These are phyloP conservation scores for Machimus atricapillus DNA, from an alignment of 2,888 invertebrate species.

Conservation along the genomic window DNA sequence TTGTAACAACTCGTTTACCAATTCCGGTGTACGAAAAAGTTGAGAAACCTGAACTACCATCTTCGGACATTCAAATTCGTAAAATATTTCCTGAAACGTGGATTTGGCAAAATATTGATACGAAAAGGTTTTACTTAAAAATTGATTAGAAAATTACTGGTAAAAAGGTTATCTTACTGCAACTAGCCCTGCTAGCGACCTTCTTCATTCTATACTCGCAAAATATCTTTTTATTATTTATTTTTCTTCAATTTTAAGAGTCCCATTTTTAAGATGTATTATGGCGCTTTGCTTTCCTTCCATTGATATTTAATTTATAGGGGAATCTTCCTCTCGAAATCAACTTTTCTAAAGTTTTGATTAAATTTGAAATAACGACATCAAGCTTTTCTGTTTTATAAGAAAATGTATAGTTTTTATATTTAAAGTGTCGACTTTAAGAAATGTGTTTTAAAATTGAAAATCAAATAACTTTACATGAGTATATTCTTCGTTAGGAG, in stretches of 20 bases:
- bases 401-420: too few species aligned
- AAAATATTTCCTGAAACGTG: constrained; percentile 28
- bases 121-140: background rate
- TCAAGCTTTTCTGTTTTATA: too few species aligned
- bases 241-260: background rate
- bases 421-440: too few species aligned
- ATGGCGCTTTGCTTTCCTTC: background rate
- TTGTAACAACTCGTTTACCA: background rate
- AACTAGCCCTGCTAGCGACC: background rate
- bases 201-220: background rate
- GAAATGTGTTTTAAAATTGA: too few species aligned
- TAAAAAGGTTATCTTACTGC: background rate
- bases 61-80: background rate
- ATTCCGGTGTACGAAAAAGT: background rate
- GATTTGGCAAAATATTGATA: background rate
- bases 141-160: background rate
- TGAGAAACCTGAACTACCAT: background rate
- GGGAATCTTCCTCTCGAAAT: too few species aligned
- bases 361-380: too few species aligned
- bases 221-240: background rate
- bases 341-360: too few species aligned
- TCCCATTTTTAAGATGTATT: too few species aligned
- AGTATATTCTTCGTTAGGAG: too few species aligned
- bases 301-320: background rate
- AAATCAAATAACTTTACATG: too few species aligned